These are phyloP conservation scores for Sturmia bella DNA, from an alignment of 2,888 invertebrate species.

Conservation along the genomic window DNA sequence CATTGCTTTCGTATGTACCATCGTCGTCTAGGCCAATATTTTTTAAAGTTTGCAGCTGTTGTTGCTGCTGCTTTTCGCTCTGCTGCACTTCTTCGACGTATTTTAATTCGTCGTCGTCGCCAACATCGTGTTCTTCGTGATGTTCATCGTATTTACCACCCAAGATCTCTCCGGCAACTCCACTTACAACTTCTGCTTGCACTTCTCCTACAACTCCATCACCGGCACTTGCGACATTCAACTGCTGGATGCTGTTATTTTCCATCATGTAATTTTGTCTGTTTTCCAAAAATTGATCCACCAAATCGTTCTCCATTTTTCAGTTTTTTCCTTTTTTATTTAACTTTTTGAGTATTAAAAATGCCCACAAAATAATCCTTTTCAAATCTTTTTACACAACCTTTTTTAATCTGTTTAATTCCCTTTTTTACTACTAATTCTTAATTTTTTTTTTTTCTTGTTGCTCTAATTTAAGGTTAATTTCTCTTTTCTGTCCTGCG, in stretches of 20 bases:
- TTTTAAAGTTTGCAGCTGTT: conserved; percentile 65
- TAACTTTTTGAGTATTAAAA: conserved; percentile 20
- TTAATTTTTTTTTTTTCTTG: conserved; percentile 8
- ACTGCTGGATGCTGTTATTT: conserved; percentile 71
- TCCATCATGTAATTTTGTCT: conserved; percentile 74
- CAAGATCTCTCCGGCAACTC: conserved; percentile 68
- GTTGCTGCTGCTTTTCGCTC: conserved; percentile 79
- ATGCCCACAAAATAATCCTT: conserved; percentile 44
- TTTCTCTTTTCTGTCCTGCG: conserved; percentile 66
- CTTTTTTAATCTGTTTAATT: conserved; percentile 35
- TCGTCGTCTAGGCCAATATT: conserved; percentile 69
- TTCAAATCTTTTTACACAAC: conserved; percentile 38
- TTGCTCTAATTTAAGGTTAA: conserved; percentile 50
- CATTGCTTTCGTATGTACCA: conserved; percentile 59
- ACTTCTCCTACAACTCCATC: conserved; percentile 70
- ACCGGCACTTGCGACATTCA: conserved; percentile 71
- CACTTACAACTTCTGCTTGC: conserved; percentile 66
- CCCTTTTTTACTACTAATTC: conserved; percentile 20
- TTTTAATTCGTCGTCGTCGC: conserved; percentile 94
- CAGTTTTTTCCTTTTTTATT: conserved; percentile 13
- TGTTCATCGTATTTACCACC: conserved; percentile 75
- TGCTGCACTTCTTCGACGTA: conserved; percentile 87
- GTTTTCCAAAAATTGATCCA: conserved; percentile 77
- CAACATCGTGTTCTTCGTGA: conserved; percentile 79
- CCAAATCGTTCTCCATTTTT: conserved; percentile 79